These are phyloP conservation scores for Acanthurus tractus DNA, from an alignment of 2,797 vertebrate species.

Conservation along the genomic window DNA sequence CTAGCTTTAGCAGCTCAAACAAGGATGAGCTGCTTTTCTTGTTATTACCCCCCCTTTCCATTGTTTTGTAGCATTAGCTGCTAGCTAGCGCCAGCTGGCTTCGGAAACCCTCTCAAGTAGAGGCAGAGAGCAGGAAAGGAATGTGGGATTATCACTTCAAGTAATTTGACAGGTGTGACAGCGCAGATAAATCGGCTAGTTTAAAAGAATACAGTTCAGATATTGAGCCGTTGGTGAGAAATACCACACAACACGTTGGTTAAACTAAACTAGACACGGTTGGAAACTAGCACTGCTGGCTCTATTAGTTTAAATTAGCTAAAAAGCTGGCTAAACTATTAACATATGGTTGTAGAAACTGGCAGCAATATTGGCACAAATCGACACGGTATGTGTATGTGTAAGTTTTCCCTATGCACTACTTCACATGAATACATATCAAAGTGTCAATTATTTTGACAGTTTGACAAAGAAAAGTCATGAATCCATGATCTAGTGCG, in stretches of 20 bases:
- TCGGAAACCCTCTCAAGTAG: constrained; percentile 32
- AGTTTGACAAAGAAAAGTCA: background rate
- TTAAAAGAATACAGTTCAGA: background rate
- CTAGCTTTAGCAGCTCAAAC: constrained; percentile 75
- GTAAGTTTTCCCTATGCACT: background rate
- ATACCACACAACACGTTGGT: background rate
- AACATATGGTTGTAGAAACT: background rate
- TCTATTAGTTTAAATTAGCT: background rate
- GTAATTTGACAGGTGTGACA: constrained; percentile 46
- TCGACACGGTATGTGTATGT: background rate
- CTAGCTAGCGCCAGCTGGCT: constrained; percentile 66
- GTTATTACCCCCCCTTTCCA: constrained; percentile 72
- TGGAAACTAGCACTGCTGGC: background rate
- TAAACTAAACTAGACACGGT: background rate
- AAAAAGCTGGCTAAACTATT: background rate
- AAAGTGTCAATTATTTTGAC: background rate
- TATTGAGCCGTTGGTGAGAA: background rate
- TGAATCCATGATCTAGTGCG: background rate
- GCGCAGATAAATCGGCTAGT: background rate
- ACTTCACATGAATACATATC: background rate
- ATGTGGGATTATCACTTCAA: constrained; percentile 28
- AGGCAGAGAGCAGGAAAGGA: background rate
- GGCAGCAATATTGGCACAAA: background rate
- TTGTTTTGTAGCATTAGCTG: constrained; percentile 82
- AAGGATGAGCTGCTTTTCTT: constrained; percentile 75